Evolutionary conservation across 2,888 invertebrate genomes (phyloP), one percentile per base, ranked within the genome.

Genomic region (Chloroclystis v-ata): DNA sequence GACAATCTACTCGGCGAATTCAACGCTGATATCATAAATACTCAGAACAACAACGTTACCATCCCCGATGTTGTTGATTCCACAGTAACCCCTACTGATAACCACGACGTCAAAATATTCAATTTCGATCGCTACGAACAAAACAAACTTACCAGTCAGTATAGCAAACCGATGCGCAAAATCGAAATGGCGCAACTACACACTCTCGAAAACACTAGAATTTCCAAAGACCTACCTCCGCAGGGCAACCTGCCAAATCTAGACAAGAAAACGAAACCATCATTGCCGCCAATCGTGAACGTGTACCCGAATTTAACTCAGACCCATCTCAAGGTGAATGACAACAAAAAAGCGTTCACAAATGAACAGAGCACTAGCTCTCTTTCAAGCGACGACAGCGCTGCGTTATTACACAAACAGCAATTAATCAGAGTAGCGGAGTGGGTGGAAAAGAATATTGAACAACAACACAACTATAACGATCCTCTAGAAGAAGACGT

Each of bases 391-490:
- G 89, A 89, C 41, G 89, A 89, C 43, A 89, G 89, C 54, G 88
- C 89, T 26, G 90, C 90, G 1, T 61, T 91, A 55, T 60, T 91
- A 45, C 89, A 91, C 43, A 89, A 91, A 14, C 91, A 91, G 52
- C 92, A 93, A 52, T 66, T 93, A 54, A 90, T 91, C 12, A 84
- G 93, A 58, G 94, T 94, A 8, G 94, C 93, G 0, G 93, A 94
- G 61, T 94, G 94, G 94, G 93, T 94, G 12, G 91, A 93, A 69
- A 91, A 90, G 59, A 92, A 91, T 61, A 72, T 90, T 66, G 89
- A 87, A 48, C 88, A 84, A 49, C 88, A 86, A 49, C 87, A 84
- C 42, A 87, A 73, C 57, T 78, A 78, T 41, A 83, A 81, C 28
- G 86, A 86, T 57, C 84, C 81, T 1, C 53, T 83, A 14, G 86